Evolutionary conservation across 1,140 invertebrate species (phyloP).

Genomic region (Orussus abietinus): DNA sequence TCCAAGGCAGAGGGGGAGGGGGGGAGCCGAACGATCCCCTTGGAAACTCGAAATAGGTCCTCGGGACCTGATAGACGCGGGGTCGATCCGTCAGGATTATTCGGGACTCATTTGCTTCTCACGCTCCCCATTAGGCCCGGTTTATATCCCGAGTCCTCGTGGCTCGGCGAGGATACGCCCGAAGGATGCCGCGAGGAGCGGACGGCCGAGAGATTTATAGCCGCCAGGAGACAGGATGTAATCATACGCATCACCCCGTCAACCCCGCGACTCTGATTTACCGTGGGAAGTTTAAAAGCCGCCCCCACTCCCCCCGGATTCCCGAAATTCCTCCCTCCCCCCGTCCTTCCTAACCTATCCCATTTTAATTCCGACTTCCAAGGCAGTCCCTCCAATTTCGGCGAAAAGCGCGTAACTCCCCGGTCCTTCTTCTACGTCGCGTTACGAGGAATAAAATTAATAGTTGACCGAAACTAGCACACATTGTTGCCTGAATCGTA

Average conservation of each 20-base stretch:
- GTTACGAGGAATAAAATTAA: too few relatives aligned
- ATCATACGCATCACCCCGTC: conserved; percentile 50
- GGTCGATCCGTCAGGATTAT: conserved; percentile 25
- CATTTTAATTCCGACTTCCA: too few relatives aligned
- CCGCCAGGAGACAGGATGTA: conserved; percentile 46
- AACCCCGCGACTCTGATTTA: conserved; percentile 48
- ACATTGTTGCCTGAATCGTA: too few relatives aligned
- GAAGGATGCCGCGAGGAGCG: conserved; percentile 16
- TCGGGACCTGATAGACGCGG: neutral
- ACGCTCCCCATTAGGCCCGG: conserved; percentile 24
- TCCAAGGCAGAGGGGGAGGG: conserved; percentile 14
- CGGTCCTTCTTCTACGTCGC: too few relatives aligned
- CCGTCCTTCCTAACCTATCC: conserved; percentile 24
- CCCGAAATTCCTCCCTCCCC: conserved; percentile 16
- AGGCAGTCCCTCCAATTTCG: too few relatives aligned
- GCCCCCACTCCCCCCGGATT: conserved; percentile 29
- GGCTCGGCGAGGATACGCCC: neutral
- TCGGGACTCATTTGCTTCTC: conserved; percentile 21
- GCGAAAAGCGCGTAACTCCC: too few relatives aligned
- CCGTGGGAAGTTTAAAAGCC: conserved; percentile 46
- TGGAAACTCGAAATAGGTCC: too few relatives aligned
- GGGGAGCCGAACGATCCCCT: conserved; percentile 2
- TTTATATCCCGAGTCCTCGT: conserved; percentile 22
- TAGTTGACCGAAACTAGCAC: too few relatives aligned
- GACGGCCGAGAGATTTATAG: conserved; percentile 44